These are phyloP conservation scores for Psix sp. DNA, from an alignment of 1,140 invertebrate genomes.

Conservation along the genomic window DNA sequence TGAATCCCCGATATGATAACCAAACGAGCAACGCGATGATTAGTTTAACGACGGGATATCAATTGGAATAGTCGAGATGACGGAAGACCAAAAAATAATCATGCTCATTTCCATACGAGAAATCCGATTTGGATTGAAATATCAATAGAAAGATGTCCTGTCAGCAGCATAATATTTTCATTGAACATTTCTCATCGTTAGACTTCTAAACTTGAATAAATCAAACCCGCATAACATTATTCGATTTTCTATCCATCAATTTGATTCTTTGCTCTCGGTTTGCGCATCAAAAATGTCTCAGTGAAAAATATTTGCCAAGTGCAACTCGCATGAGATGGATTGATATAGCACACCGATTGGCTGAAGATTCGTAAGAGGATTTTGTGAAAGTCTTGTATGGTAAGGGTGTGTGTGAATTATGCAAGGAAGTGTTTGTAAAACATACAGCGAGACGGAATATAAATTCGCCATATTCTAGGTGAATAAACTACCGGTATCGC, in stretches of 20 bases:
- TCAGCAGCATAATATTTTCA: too few relatives aligned
- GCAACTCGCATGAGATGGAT: constrained; percentile 15
- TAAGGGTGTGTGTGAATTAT: constrained; percentile 28
- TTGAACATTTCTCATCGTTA: too few relatives aligned
- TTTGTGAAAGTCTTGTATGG: constrained; percentile 15
- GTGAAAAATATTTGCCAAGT: constrained; percentile 28
- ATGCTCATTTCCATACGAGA: too few relatives aligned
- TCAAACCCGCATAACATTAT: constrained; percentile 1
- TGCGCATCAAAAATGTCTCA: constrained; percentile 23
- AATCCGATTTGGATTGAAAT: too few relatives aligned
- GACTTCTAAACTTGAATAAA: too few relatives aligned
- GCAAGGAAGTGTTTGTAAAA: constrained; percentile 35
- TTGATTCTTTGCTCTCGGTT: constrained; percentile 10
- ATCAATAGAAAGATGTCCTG: too few relatives aligned
- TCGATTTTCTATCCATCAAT: constrained; percentile 10
- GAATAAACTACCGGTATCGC: constrained; percentile 21
- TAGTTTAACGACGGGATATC: too few relatives aligned
- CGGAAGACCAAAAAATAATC: too few relatives aligned
- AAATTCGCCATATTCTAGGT: constrained; percentile 24
- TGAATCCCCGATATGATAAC: too few relatives aligned
- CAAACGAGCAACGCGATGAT: too few relatives aligned
- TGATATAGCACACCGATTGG: constrained; percentile 25
- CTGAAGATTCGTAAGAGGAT: constrained; percentile 38
- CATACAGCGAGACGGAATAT: constrained; percentile 26
- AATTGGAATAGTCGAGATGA: too few relatives aligned